phyloP scores from a whole-genome alignment of 2,888 invertebrate genomes.

The Drosophila fulvimacula region DNA sequence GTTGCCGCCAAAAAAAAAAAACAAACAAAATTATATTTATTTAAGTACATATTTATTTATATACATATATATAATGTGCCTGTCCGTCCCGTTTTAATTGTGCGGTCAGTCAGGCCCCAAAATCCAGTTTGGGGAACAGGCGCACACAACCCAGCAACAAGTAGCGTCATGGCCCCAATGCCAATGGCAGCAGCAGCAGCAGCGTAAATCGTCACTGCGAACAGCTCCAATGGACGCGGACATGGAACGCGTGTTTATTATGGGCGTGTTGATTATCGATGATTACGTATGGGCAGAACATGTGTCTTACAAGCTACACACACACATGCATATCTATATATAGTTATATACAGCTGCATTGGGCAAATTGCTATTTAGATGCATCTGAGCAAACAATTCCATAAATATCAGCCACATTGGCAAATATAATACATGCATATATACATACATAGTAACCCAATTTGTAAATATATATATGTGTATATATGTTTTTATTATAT shows the following conservation, averaged over 20 bases:
- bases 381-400: background rate
- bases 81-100: conserved; percentile 75
- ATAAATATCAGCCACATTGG: no score
- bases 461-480: no score
- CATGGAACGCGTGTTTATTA: background rate
- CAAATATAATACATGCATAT: no score
- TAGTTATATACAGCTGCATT: background rate
- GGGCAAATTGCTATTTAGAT: background rate
- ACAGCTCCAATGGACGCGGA: conserved; percentile 23
- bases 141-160: conserved; percentile 73
- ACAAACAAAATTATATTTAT: no score
- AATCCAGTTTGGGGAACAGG: conserved; percentile 84
- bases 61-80: conserved; percentile 29
- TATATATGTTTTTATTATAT: no score
- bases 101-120: conserved; percentile 85
- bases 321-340: background rate
- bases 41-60: background rate
- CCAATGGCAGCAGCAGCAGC: conserved; percentile 24
- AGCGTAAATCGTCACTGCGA: conserved; percentile 48
- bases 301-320: background rate
- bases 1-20: conserved; percentile 12
- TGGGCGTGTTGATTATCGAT: conserved; percentile 20
- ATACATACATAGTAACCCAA: no score
- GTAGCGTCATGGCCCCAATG: conserved; percentile 47
- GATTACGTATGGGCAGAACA: conserved; percentile 2